Conservation (phyloP, 2,888 invertebrate genomes). For the Acanthosoma haemorrhoidale region DNA sequence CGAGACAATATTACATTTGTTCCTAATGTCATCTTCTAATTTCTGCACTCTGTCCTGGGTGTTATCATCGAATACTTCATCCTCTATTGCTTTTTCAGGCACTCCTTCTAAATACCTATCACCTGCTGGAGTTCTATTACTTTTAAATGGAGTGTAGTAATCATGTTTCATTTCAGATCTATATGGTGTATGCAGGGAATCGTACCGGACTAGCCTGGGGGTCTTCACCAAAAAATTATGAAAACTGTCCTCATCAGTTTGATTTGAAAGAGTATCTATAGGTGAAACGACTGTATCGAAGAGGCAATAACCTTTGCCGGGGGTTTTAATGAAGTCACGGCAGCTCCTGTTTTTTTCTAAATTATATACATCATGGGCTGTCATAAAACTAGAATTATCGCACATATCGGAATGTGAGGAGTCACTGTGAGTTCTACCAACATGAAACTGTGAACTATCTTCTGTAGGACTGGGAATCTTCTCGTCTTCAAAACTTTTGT, state of each 20-base stretch:
- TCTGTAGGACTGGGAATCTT: background rate
- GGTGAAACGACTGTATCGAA: conserved; percentile 31
- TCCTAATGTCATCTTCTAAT: background rate
- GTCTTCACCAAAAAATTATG: background rate
- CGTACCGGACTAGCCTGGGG: background rate
- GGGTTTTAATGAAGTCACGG: conserved; percentile 32
- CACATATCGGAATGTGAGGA: conserved; percentile 19
- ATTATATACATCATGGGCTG: conserved; percentile 32
- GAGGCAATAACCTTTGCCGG: conserved; percentile 31
- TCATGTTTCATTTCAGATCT: background rate
- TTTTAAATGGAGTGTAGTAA: conserved; percentile 11
- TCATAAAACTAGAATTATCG: conserved; percentile 35
- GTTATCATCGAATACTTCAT: background rate
- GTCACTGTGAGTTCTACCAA: conserved; percentile 11
- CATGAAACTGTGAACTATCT: background rate
- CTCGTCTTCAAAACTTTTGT: conserved; percentile 16
- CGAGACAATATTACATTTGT: background rate
- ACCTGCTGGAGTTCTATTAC: background rate
- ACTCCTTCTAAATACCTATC: background rate
- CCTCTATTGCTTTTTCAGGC: background rate
- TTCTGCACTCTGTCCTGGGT: background rate
- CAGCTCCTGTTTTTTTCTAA: conserved; percentile 20
- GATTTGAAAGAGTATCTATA: conserved; percentile 22
- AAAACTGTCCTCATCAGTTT: conserved; percentile 14
- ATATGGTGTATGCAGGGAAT: conserved; percentile 15